Evolutionary conservation across 2,888 invertebrate species (phyloP).

Genomic region (Leptinotarsa peninsularis): DNA sequence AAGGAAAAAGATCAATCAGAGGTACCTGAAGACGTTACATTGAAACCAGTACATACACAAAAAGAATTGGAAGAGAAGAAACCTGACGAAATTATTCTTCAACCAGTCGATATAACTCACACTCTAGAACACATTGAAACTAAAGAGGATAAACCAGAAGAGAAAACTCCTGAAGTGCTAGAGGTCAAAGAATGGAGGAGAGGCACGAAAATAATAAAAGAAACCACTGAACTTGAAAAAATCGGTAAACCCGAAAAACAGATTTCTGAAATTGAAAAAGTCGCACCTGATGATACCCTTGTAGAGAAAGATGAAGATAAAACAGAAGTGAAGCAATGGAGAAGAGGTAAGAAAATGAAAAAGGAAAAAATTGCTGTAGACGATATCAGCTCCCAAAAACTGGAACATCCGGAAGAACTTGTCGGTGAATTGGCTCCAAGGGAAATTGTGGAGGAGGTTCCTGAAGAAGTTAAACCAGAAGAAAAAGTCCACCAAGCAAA

Average conservation of each 20-base stretch:
- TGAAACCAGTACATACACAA: background rate
- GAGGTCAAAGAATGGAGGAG: background rate
- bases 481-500: slow-evolving; percentile 43
- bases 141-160: slow-evolving; percentile 26
- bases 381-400: background rate
- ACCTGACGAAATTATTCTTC: slow-evolving; percentile 55
- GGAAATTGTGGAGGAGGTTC: slow-evolving; percentile 4
- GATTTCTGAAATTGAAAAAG: slow-evolving; percentile 46
- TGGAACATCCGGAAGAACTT: background rate
- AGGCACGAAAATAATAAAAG: slow-evolving; percentile 1
- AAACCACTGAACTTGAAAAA: background rate
- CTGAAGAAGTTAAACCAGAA: slow-evolving; percentile 39
- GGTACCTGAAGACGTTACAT: slow-evolving; percentile 39
- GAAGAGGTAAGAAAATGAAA: slow-evolving; percentile 16
- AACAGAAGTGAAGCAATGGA: slow-evolving; percentile 33
- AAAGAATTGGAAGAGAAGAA: slow-evolving; percentile 39
- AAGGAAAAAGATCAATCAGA: slow-evolving; percentile 42
- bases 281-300: slow-evolving; percentile 31
- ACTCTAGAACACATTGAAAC: background rate
- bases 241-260: slow-evolving; percentile 56
- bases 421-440: background rate
- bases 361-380: slow-evolving; percentile 9
- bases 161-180: slow-evolving; percentile 48
- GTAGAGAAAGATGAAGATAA: slow-evolving; percentile 29
- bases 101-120: slow-evolving; percentile 44